Base-by-base conservation (phyloP, 2,888 invertebrate genomes). In the Drosophila nigritarsus region DNA sequence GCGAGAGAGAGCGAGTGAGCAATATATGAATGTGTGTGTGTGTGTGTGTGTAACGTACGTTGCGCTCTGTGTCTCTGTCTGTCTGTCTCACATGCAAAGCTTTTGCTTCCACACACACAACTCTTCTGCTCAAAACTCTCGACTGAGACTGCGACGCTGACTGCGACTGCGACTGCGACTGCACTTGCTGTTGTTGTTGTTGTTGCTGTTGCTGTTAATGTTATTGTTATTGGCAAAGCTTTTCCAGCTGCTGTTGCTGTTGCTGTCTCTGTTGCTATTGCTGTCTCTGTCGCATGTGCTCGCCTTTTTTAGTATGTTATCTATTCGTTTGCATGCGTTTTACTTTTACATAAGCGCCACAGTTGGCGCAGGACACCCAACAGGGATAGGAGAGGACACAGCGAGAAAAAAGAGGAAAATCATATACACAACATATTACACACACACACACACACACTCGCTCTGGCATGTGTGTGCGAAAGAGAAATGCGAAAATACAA, bases 341-440 rank as follows among this genome's bases (percentile, higher is more conserved):
- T 80, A 82, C 80, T 85, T 84, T 54, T 78, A 81, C 68, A 75
- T 77, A 77, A 73, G 77, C 67, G 62, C 54, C 61, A 42, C 48
- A 68, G 40, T 64, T 80, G 79, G 77, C 80, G 75, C 67, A 79
- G 68, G 65, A 66, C 66, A 59, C 59, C 61, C 15, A 24, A 27
- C 45, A 24, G 24, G 7, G 45, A 45, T 24, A 45, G 24, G 45
- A 45, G 45, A 15, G 45, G 34, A 69, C 34, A 72, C 50, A 73
- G 9, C 45, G 38, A 24, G 20, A 24, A 59, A 55, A 77, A 78
- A 50, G 66, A 72, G 48, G 50, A 83, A 79, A 79, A 79, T 83
- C 87, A 87, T 89, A 80, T 90, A 89, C 87, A 89, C 87, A 90
- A 88, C 91, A 90, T 76, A 79, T 87, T 86, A 80, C 83, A 82